phyloP scores from a whole-genome alignment of 2,888 invertebrate genomes.

The Nudaria mundana region DNA sequence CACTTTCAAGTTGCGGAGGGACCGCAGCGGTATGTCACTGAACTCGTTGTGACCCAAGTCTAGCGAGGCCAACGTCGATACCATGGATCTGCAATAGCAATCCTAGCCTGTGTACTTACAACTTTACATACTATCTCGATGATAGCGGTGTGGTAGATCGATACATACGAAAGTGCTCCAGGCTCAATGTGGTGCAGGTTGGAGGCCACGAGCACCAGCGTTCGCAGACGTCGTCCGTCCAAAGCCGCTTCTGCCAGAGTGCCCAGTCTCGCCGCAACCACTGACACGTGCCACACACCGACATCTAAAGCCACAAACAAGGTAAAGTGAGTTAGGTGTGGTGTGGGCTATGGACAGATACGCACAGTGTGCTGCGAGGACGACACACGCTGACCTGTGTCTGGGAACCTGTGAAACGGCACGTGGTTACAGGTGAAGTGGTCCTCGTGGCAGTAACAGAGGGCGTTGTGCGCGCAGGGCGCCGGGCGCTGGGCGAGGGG shows the following conservation, averaged over 20 bases:
- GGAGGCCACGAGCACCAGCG: conserved; percentile 89
- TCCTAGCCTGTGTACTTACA: background rate
- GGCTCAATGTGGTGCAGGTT: conserved; percentile 86
- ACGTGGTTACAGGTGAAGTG: conserved; percentile 55
- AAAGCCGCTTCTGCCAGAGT: conserved; percentile 88
- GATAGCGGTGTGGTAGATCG: background rate
- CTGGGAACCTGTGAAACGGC: conserved; percentile 58
- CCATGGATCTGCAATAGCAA: conserved; percentile 84
- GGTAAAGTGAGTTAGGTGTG: background rate
- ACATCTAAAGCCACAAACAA: conserved; percentile 26
- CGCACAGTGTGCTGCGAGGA: background rate
- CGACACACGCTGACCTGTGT: conserved; percentile 48
- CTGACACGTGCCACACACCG: conserved; percentile 85
- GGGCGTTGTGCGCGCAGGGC: conserved; percentile 26
- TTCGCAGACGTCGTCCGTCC: conserved; percentile 86
- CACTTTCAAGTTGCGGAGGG: conserved; percentile 83
- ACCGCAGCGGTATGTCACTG: conserved; percentile 84
- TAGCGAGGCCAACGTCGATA: conserved; percentile 87
- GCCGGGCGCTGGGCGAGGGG: conserved; percentile 33
- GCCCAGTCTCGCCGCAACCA: conserved; percentile 80
- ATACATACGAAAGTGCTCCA: conserved; percentile 85
- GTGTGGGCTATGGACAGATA: background rate
- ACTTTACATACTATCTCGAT: background rate
- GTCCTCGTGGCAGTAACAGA: conserved; percentile 53
- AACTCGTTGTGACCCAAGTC: conserved; percentile 89